These are phyloP conservation scores for Tragopan temminckii DNA, from an alignment of 2,797 vertebrate species.

Conservation along the genomic window DNA sequence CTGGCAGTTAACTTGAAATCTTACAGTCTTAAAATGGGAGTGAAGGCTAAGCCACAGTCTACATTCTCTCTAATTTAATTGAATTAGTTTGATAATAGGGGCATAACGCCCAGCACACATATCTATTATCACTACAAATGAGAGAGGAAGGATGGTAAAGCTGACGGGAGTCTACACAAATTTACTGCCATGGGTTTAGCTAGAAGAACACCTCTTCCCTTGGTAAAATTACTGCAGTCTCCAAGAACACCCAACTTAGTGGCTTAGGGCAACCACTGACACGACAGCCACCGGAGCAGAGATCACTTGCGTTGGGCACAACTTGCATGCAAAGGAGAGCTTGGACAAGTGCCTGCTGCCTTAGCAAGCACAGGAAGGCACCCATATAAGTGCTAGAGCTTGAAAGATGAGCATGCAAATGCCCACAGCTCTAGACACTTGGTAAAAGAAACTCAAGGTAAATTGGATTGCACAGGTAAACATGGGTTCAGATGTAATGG, in stretches of 20 bases:
- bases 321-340: fast-evolving
- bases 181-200: not conserved
- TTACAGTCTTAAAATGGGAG: not conserved
- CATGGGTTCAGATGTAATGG: not conserved
- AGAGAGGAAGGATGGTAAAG: not conserved
- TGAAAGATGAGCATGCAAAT: fast-evolving
- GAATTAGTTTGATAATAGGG: not conserved
- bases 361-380: not conserved
- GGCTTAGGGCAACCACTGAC: fast-evolving
- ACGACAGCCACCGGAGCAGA: fast-evolving
- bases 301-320: not conserved
- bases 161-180: fast-evolving
- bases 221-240: fast-evolving
- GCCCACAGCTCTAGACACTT: not conserved
- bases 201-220: not conserved
- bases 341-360: not conserved
- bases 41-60: not conserved
- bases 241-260: fast-evolving
- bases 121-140: not conserved
- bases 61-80: not conserved
- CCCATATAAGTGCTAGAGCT: fast-evolving
- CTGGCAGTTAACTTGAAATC: not conserved
- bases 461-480: not conserved
- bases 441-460: not conserved
- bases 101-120: fast-evolving